Conservation (phyloP, 2,113 vertebrate species). For the Heterocephalus glaber region DNA sequence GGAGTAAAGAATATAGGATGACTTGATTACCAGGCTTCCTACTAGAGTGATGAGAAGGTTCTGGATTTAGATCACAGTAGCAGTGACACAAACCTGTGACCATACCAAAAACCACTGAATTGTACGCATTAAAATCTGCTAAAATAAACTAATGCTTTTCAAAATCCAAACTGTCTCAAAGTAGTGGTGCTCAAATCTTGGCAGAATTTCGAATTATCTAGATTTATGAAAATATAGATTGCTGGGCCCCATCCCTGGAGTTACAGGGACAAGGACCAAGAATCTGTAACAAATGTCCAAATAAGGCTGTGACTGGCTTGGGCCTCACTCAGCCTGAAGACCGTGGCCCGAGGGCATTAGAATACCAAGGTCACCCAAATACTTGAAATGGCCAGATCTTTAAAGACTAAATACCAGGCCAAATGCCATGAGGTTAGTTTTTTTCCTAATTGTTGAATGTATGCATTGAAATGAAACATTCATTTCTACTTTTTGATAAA, state of each 20-base stretch:
- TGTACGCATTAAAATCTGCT: background rate
- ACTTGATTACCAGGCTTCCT: background rate
- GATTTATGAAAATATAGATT: background rate
- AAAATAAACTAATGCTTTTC: background rate
- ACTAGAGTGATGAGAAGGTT: background rate
- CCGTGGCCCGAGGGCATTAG: background rate
- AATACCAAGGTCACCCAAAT: background rate
- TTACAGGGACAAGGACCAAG: background rate
- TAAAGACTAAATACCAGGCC: background rate
- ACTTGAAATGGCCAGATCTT: slow-evolving; percentile 2
- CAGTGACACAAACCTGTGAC: background rate
- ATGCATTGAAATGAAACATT: background rate
- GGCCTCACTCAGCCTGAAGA: background rate
- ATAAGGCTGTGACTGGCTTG: background rate
- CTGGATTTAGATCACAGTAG: background rate
- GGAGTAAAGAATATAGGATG: fast-evolving
- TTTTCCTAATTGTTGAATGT: background rate
- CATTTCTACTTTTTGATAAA: slow-evolving; percentile 21
- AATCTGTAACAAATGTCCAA: background rate
- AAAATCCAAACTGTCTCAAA: background rate
- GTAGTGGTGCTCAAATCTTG: background rate
- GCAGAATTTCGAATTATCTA: background rate
- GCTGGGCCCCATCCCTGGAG: background rate
- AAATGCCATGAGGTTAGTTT: background rate
- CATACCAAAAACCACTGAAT: background rate